phyloP scores from a whole-genome alignment of 2,797 vertebrate species.

The Spondyliosoma cantharus region DNA sequence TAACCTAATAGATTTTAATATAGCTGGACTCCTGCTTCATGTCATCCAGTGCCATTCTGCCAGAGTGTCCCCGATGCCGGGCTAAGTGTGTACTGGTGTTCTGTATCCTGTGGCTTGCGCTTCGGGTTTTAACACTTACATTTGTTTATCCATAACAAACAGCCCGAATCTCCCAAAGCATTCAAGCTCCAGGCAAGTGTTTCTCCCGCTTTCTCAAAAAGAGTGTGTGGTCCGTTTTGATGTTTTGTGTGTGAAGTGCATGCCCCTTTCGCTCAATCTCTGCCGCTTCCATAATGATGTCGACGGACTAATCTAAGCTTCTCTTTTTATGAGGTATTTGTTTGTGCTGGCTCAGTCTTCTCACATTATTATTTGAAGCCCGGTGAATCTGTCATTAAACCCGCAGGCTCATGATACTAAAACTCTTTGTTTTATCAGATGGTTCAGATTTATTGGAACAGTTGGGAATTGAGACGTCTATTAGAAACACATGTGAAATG shows the following conservation, averaged over 20 bases:
- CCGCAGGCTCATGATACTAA: constrained; percentile 43
- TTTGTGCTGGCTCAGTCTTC: constrained; percentile 68
- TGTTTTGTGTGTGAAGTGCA: constrained; percentile 57
- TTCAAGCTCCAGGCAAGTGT: constrained; percentile 96
- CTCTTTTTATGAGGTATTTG: constrained; percentile 66
- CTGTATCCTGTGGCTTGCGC: constrained; percentile 63
- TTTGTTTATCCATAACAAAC: constrained; percentile 93
- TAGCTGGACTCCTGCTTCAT: constrained; percentile 39
- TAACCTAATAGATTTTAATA: constrained; percentile 14
- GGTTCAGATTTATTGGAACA: constrained; percentile 42
- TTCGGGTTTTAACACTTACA: constrained; percentile 86
- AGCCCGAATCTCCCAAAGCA: constrained; percentile 95
- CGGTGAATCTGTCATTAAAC: constrained; percentile 58
- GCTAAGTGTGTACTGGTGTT: constrained; percentile 18
- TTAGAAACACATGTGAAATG: constrained; percentile 42
- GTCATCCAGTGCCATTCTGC: constrained; percentile 31
- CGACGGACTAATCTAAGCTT: constrained; percentile 58
- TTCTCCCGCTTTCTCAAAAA: constrained; percentile 62
- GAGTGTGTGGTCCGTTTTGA: constrained; percentile 45
- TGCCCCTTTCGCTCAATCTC: constrained; percentile 55
- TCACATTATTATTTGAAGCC: constrained; percentile 49
- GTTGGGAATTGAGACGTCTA: constrained; percentile 25
- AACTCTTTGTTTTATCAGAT: constrained; percentile 59
- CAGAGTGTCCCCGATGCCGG: constrained; percentile 1
- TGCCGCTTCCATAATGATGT: constrained; percentile 48